Percentiles rank a stretch among this genome's conserved stretches.
Evolutionary conservation across 2,797 vertebrate species (phyloP).

Genomic region (Crenichthys baileyi): DNA sequence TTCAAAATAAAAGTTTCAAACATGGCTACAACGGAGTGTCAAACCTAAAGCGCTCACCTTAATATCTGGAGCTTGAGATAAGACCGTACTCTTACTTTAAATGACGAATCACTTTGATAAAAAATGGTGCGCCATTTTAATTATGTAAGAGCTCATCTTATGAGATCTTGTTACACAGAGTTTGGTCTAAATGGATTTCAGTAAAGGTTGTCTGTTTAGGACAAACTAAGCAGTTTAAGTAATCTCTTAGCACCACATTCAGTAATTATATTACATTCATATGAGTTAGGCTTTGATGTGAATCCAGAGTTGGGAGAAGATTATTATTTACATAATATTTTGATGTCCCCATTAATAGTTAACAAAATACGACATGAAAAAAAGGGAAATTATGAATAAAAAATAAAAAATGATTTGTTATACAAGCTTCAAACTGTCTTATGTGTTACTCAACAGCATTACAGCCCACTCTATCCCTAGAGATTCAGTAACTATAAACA

Average conservation of each 20-base stretch:
- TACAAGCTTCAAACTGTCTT: conserved; percentile 53
- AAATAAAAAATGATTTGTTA: conserved; percentile 42
- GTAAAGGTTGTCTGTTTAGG: neutral
- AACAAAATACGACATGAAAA: conserved; percentile 22
- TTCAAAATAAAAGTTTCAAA: neutral
- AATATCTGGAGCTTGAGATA: neutral
- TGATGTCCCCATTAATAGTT: conserved; percentile 30
- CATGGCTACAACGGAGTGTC: neutral
- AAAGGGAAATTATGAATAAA: conserved; percentile 36
- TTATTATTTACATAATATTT: conserved; percentile 16
- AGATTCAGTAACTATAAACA: conserved; percentile 67
- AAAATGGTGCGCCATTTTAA: neutral
- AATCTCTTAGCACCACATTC: conserved; percentile 7
- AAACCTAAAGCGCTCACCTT: neutral
- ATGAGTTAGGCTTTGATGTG: conserved; percentile 24
- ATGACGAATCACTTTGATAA: neutral
- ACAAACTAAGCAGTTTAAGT: neutral
- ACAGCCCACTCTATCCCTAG: conserved; percentile 59
- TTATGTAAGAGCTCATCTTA: neutral
- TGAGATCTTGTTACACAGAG: neutral
- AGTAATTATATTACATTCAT: conserved; percentile 11
- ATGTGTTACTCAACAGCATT: conserved; percentile 59
- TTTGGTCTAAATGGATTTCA: neutral
- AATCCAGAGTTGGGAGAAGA: conserved; percentile 24
- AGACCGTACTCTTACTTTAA: neutral